Percentiles rank a stretch among this genome's conserved stretches.
phyloP scores from a whole-genome alignment of 2,113 vertebrate species.

The Psittacara wagleri region DNA sequence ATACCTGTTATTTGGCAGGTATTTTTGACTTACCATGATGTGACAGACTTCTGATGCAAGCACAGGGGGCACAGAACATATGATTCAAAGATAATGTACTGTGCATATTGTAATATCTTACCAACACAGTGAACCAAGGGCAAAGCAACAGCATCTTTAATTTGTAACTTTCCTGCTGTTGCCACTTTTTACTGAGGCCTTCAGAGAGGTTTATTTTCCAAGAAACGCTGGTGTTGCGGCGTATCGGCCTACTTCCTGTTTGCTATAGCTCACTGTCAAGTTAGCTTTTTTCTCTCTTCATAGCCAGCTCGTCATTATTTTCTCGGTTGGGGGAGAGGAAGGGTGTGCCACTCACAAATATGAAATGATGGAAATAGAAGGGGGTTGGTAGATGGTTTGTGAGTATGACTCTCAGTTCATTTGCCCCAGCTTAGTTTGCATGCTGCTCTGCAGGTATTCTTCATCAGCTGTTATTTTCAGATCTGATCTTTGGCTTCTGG shows the following conservation, averaged over 20 bases:
- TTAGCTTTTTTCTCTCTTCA: not conserved
- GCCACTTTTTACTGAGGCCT: not conserved
- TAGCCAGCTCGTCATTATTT: not conserved
- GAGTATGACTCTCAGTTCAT: not conserved
- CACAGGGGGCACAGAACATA: not conserved
- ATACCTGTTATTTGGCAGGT: not conserved
- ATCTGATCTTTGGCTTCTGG: not conserved
- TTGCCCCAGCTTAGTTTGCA: not conserved
- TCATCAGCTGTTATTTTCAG: not conserved
- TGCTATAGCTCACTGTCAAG: not conserved
- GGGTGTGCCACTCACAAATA: not conserved
- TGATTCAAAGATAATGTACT: not conserved
- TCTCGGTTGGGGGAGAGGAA: not conserved
- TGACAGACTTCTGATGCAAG: not conserved
- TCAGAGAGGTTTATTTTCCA: not conserved
- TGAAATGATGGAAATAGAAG: not conserved
- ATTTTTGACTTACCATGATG: not conserved
- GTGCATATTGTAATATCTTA: not conserved
- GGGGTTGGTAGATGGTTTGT: not conserved
- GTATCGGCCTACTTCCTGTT: not conserved
- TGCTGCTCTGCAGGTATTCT: not conserved
- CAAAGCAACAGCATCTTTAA: not conserved
- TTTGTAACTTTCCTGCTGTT: constrained; percentile 34
- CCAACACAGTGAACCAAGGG: not conserved
- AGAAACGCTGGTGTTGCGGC: not conserved